Evolutionary conservation across 2,888 invertebrate species (phyloP), one percentile per base, ranked within the genome.

Genomic region (Tyria jacobaeae): DNA sequence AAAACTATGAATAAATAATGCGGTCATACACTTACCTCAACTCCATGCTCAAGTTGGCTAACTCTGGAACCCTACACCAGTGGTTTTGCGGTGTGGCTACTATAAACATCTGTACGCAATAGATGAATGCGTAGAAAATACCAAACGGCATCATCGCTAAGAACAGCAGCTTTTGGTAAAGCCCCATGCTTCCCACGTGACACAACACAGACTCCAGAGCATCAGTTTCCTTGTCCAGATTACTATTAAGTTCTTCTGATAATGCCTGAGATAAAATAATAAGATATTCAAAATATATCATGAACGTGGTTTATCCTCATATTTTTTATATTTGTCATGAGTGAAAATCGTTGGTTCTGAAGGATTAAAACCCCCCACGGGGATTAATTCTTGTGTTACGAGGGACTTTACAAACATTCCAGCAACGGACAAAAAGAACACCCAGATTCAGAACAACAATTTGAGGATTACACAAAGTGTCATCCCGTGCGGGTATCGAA

Each of bases 61-160:
- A 57, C 62, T 89, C 89, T 0, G 90, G 90, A 15, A 90, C 86
- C 12, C 68, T 68, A 58, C 91, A 91, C 90, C 90, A 91, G 69
- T 89, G 87, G 57, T 78, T 75, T 73, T 89, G 86, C 15, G 90
- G 90, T 0, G 90, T 90, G 15, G 86, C 87, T 0, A 87, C 83
- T 27, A 91, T 76, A 75, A 91, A 91, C 88, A 91, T 89, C 77
- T 90, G 91, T n/a, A 86, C 86, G 78, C 90, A 86, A 77, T 90
- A 90, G 7, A 87, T 81, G 74, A 88, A 89, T 2, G 90, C 87
- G 80, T 87, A 90, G 75, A 86, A 81, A 52, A 89, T 71, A 6
- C 90, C 90, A 60, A 89, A 88, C 0, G 90, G 90, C 68, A 87
- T 62, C 89, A 91, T 90, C 10, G 73, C 81, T 6, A 86, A 14